Conservation (phyloP, 2,113 vertebrate species). For the Pica pica region DNA sequence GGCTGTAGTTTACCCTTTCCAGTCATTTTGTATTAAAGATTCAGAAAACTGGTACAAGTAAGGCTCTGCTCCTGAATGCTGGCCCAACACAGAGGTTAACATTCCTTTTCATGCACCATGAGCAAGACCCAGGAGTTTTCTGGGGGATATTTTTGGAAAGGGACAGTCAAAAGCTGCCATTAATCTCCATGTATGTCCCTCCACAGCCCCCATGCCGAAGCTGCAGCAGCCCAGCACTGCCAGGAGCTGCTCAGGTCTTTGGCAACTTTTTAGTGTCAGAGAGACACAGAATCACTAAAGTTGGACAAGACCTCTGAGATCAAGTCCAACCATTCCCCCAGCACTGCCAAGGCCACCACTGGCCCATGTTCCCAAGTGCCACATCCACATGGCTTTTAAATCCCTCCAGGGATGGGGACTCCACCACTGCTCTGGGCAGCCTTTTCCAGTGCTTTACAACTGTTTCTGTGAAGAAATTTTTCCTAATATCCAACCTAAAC, state of each 20-base stretch:
- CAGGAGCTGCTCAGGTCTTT: not conserved
- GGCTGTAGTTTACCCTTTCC: not conserved
- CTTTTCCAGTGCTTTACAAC: not conserved
- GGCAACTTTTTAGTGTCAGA: not conserved
- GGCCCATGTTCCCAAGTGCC: not conserved
- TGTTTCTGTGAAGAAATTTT: not conserved
- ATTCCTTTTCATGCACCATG: not conserved
- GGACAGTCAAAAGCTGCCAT: not conserved
- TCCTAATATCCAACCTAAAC: not conserved
- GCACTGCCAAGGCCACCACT: not conserved
- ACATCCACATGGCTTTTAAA: not conserved
- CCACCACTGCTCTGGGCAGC: not conserved
- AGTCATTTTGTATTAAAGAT: not conserved
- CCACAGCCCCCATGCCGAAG: not conserved
- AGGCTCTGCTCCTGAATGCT: accelerated
- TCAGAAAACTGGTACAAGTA: not conserved
- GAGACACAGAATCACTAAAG: not conserved
- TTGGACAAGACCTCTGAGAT: not conserved
- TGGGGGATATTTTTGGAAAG: not conserved
- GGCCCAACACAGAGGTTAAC: not conserved
- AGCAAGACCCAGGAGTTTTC: not conserved
- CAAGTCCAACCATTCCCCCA: not conserved
- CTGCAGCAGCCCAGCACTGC: not conserved
- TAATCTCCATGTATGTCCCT: not conserved
- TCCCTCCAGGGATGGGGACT: not conserved